Evolutionary conservation across 2,888 invertebrate species (phyloP).

Genomic region (Himalopsyche japonica): DNA sequence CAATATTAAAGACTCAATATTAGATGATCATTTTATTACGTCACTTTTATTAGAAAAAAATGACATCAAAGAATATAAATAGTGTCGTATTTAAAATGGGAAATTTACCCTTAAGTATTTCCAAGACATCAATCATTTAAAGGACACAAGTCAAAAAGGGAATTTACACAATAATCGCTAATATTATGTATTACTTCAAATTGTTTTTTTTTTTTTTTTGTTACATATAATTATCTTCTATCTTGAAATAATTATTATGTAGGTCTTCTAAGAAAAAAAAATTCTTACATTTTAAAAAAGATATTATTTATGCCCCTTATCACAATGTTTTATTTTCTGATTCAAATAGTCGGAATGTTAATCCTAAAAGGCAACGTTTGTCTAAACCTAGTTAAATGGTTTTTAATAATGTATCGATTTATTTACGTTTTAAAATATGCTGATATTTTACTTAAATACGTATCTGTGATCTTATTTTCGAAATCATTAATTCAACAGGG

Average conservation of each 20-base stretch:
- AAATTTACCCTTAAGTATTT: background rate
- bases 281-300: background rate
- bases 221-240: background rate
- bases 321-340: background rate
- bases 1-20: too few species aligned
- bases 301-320: background rate
- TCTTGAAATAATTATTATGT: background rate
- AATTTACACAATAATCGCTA: background rate
- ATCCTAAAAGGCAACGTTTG: constrained; percentile 29
- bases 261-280: background rate
- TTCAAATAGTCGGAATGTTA: constrained; percentile 20
- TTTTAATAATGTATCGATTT: background rate
- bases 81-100: background rate
- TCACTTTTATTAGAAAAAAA: too few species aligned
- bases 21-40: too few species aligned
- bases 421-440: background rate
- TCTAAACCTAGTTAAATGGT: constrained; percentile 17
- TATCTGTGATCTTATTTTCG: too few species aligned
- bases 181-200: background rate
- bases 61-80: too few species aligned
- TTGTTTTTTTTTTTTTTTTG: background rate
- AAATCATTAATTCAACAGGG: background rate
- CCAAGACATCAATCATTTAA: background rate
- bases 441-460: background rate
- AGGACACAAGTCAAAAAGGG: background rate